phyloP scores from a whole-genome alignment of 1,140 invertebrate species.

The Pissodes strobi region DNA sequence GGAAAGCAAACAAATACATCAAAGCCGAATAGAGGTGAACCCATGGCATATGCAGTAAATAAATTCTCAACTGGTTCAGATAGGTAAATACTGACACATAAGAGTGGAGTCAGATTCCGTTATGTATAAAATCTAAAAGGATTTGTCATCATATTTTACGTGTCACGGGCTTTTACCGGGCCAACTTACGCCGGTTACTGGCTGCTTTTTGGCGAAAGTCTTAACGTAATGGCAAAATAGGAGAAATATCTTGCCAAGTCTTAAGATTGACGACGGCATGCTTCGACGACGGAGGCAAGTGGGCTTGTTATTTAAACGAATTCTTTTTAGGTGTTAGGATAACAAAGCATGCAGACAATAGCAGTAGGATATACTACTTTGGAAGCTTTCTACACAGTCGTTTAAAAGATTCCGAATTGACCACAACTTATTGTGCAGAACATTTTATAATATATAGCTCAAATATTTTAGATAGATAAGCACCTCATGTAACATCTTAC shows the following conservation, averaged over 20 bases:
- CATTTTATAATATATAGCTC: no score
- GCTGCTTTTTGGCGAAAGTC: constrained; percentile 29
- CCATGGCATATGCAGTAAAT: constrained; percentile 13
- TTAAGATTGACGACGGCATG: constrained; percentile 25
- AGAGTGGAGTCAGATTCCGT: background rate
- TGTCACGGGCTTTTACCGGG: constrained; percentile 31
- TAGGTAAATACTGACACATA: constrained; percentile 10
- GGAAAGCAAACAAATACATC: background rate
- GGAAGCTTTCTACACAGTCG: no score
- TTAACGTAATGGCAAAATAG: constrained; percentile 25
- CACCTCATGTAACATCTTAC: no score
- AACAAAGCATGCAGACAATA: no score
- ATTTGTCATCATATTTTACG: constrained; percentile 32
- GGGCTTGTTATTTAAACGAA: constrained; percentile 13
- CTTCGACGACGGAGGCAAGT: constrained; percentile 7
- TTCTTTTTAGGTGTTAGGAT: constrained; percentile 6
- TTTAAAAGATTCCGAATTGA: no score
- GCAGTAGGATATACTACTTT: no score
- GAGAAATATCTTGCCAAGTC: constrained; percentile 27
- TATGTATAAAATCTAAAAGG: background rate
- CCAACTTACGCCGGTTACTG: constrained; percentile 20
- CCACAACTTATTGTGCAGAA: no score
- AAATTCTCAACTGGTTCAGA: constrained; percentile 1
- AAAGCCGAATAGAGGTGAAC: background rate
- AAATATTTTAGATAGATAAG: no score